Evolutionary conservation across 2,797 vertebrate species (phyloP), one percentile per base, ranked within the genome.

Genomic region (Danio choprae): DNA sequence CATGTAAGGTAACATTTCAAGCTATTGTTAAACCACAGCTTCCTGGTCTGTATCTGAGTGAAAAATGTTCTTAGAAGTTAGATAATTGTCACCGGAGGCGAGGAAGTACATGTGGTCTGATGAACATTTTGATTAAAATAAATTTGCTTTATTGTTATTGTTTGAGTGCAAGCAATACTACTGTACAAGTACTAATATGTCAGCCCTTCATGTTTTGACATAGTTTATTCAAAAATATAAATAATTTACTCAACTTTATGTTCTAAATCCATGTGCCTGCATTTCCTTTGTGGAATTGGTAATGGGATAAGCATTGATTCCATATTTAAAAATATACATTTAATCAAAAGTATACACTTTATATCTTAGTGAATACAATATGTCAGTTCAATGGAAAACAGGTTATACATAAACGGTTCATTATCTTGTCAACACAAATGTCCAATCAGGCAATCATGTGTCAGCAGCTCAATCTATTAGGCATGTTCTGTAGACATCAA

Each of bases 111-210:
- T 51, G 12, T 67, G 18, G 7, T 67, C 38, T 71, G 12, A 71
- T 71, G 6, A 71, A 11, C 38, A 41, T 71, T 41, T 55, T 41
- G 50, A 70, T 64, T n/a, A n/a, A n/a, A 64, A 43, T 64, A 9
- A 43, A 41, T 41, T n/a, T 70, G 6, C 11, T 20, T 40, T 40
- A 53, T 18, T 6, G 1, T 12, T 51, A 18, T 70, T 68, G 1
- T 40, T 10, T 40, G 29, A 48, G 36, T 53, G 48, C 10, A 7
- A 16, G 58, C 7, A 38, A 15, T 20, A 59, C 5, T 22, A 22
- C 29, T 29, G 29, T 3, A 29, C 29, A 29, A 29, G 29, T 29
- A 29, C 29, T 29, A 29, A 29, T 29, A 29, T 29, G 29, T 41
- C 1, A 64, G 64, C 40, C 5, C n/a, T 20, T 64, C 5, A 22